A percentile compares a stretch with the other conserved stretches of the same genome.
Evolutionary conservation across 2,797 vertebrate genomes (phyloP).

Genomic region (Gymnocypris eckloni): DNA sequence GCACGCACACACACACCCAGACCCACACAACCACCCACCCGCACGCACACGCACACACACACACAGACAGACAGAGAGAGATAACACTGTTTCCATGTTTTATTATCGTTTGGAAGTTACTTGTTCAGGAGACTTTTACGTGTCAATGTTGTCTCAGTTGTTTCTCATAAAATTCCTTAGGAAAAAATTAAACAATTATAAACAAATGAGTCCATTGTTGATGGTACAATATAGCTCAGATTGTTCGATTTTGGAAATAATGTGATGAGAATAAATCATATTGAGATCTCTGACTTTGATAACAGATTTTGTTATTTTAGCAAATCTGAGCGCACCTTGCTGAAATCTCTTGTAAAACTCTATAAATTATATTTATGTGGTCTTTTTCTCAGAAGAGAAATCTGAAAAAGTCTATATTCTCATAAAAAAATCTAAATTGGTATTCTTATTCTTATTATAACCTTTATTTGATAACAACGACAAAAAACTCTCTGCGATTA

Average conservation of each 20-base stretch:
- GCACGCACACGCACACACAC: background rate
- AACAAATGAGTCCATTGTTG: background rate
- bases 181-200: background rate
- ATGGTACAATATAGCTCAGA: background rate
- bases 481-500: too few species aligned
- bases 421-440: too few species aligned
- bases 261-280: background rate
- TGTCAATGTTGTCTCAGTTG: background rate
- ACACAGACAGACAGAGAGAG: background rate
- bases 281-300: background rate
- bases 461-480: too few species aligned
- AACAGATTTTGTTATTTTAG: background rate
- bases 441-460: too few species aligned
- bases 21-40: too few species aligned
- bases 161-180: background rate
- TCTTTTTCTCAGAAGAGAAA: background rate
- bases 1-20: background rate
- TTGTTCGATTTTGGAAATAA: background rate
- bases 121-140: background rate
- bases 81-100: background rate
- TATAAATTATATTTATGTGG: background rate
- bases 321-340: background rate
- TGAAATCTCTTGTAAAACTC: background rate
- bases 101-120: background rate
- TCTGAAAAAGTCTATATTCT: background rate